These are phyloP conservation scores for Brachionus manjavacas DNA, from an alignment of 1,140 invertebrate genomes.

Conservation along the genomic window DNA sequence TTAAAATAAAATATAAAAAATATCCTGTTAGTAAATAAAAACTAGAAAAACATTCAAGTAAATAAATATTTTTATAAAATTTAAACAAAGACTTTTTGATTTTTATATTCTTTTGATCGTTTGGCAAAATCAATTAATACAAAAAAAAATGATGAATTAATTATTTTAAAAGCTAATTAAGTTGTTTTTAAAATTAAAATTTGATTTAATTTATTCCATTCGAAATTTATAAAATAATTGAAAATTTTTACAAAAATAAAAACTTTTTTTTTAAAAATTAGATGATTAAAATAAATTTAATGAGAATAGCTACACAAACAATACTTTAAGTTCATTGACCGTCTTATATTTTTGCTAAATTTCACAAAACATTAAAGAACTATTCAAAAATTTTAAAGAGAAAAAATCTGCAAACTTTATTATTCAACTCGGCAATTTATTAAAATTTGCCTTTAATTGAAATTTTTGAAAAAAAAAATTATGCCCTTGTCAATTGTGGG, in stretches of 20 bases:
- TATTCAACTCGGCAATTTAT: neutral
- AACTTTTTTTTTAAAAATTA: neutral
- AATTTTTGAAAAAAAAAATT: neutral
- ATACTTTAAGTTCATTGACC: neutral
- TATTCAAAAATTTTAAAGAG: neutral
- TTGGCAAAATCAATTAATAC: too few species aligned
- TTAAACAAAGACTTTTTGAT: too few species aligned
- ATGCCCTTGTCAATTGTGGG: constrained; percentile 30
- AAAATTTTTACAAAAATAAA: neutral
- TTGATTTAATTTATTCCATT: neutral
- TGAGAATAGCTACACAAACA: neutral
- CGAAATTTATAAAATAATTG: neutral
- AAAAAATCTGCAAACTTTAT: neutral
- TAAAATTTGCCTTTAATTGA: neutral
- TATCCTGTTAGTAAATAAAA: too few species aligned
- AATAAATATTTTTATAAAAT: too few species aligned
- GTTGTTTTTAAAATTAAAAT: too few species aligned
- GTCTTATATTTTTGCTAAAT: neutral
- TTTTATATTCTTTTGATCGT: too few species aligned
- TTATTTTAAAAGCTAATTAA: too few species aligned
- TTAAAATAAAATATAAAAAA: too few species aligned
- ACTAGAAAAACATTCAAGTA: too few species aligned
- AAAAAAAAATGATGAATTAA: too few species aligned
- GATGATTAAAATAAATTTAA: neutral
- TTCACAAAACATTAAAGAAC: neutral